phyloP scores from a whole-genome alignment of 2,113 vertebrate genomes.

The Laticauda colubrina region DNA sequence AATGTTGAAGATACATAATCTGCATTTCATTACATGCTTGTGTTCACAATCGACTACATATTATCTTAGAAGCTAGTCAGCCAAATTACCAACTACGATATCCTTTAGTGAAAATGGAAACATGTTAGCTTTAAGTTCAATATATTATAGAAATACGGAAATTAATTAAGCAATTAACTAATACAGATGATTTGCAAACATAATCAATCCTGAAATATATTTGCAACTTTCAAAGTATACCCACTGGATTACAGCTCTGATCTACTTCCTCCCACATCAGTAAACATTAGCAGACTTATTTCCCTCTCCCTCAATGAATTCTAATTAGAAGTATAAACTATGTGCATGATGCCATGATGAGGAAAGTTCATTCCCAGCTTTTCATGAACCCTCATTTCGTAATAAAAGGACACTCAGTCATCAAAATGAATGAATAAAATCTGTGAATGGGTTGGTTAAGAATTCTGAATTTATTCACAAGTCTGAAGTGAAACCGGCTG shows the following conservation, averaged over 20 bases:
- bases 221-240: neutral
- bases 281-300: neutral
- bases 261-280: neutral
- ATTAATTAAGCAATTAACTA: neutral
- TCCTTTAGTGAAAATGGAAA: neutral
- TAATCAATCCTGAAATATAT: neutral
- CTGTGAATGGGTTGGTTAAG: too few relatives aligned
- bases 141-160: neutral
- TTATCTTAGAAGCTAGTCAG: neutral
- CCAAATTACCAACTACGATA: neutral
- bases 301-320: neutral
- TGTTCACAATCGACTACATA: neutral
- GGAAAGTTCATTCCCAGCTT: neutral
- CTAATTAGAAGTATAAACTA: neutral
- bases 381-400: neutral
- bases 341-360: neutral
- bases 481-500: neutral
- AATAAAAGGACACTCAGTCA: neutral
- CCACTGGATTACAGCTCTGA: neutral
- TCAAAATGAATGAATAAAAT: neutral
- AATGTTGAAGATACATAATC: neutral
- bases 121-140: neutral
- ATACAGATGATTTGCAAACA: neutral
- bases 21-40: neutral
- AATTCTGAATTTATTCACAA: neutral